Base-by-base conservation (phyloP, 2,888 invertebrate genomes). In the Clistopyga incitator region DNA sequence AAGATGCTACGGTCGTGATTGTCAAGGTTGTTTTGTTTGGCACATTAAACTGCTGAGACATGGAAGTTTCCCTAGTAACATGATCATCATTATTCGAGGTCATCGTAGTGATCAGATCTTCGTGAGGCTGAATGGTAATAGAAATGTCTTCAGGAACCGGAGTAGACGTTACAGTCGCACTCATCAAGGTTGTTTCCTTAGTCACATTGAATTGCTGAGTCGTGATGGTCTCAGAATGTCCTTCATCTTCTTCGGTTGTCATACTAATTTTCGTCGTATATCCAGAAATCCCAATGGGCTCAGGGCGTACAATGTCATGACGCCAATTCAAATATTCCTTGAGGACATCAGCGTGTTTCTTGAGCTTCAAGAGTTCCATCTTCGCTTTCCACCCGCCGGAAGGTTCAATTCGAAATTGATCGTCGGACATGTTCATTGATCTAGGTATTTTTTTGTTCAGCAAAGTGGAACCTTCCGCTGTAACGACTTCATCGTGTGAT, bases 291-390 rank as follows among this genome's bases (percentile, higher is more conserved):
- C 15, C 76, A 0, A 64, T 25, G 13, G 76, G n/a, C 52, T 84
- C 84, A 15, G 78, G 38, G 6, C 79, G 70, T 42, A 54, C 70
- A 0, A 84, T 76, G 47, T 82, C 83, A 4, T 78, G 84, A 23
- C 74, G 85, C 86, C 86, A 87, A 77, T 87, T 87, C 56, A 86
- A 74, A 71, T 87, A 87, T 74, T 87, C 86, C 29, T 87, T 87
- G 13, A 87, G 79, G 18, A 86, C 82, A 59, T 87, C 86, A 20
- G 83, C 81, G 77, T 87, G 86, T 71, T 87, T 87, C 54, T 87
- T 87, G n/a, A 86, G 74, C 71, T 87, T 86, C 50, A 87, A 70
- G n/a, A 85, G 76, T 47, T 87, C 86, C 85, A 87, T 86, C 75
- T 87, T 87, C 59, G 79, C 84, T 52, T 82, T 84, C 86, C 86